These are phyloP conservation scores for Neodon shergylaensis DNA, from an alignment of 2,113 vertebrate species.

Conservation along the genomic window DNA sequence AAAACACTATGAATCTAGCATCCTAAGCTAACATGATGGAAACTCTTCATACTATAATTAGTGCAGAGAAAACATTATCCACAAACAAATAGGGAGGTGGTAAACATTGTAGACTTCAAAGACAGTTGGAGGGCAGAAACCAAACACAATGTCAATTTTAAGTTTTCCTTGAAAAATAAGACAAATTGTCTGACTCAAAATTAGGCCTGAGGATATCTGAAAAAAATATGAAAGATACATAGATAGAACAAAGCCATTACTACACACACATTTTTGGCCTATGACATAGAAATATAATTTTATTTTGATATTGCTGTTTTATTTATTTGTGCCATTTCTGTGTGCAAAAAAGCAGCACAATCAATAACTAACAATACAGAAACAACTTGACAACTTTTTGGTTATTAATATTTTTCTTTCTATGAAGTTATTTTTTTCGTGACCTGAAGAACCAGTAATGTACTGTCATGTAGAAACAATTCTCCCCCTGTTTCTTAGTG, in stretches of 20 bases:
- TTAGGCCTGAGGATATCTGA: background rate
- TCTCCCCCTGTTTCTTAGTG: background rate
- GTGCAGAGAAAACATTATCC: background rate
- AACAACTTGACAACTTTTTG: background rate
- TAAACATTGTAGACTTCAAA: no score
- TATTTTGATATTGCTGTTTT: background rate
- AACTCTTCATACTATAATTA: background rate
- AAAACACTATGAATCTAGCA: background rate
- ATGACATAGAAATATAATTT: background rate
- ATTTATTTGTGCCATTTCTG: background rate
- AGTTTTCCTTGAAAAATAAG: background rate
- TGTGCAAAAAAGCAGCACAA: no score
- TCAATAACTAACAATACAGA: background rate
- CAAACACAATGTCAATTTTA: background rate
- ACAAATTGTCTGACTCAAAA: background rate
- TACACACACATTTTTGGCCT: background rate
- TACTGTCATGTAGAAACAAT: background rate
- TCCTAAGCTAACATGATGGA: background rate
- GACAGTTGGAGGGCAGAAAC: background rate
- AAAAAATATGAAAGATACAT: background rate
- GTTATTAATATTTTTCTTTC: background rate
- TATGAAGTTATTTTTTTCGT: background rate
- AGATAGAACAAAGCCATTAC: background rate
- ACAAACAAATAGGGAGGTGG: background rate
- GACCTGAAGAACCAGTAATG: background rate